Conservation (phyloP, 64 coral and sea anemone species). For the Montipora efflorescens region DNA sequence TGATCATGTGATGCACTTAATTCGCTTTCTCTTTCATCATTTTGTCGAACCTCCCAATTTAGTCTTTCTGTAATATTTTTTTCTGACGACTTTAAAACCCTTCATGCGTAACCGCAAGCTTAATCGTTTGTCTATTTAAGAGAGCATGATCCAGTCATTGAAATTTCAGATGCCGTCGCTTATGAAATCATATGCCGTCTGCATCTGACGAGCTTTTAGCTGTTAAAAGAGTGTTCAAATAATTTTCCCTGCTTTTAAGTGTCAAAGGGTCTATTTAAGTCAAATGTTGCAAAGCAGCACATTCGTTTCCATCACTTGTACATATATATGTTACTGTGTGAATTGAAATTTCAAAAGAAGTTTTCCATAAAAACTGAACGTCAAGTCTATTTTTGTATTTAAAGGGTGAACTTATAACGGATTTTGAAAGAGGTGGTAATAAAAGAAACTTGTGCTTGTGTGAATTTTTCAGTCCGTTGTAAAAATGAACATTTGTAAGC, state of each 20-base stretch:
- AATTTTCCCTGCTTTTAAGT: neutral
- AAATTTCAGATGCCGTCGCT: too few relatives aligned
- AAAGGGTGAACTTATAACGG: slow-evolving; percentile 8
- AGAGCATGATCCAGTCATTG: neutral
- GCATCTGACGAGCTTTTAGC: neutral
- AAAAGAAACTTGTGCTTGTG: neutral
- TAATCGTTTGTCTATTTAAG: slow-evolving; percentile 1
- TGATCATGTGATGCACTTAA: neutral
- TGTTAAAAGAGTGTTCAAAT: neutral
- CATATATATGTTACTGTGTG: neutral
- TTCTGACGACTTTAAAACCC: neutral
- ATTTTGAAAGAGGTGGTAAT: neutral
- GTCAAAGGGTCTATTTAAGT: slow-evolving; percentile 17
- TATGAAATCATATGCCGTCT: neutral
- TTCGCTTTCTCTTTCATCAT: neutral
- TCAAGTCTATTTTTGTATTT: slow-evolving; percentile 6
- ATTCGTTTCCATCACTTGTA: neutral
- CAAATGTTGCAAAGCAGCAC: neutral
- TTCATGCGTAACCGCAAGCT: neutral
- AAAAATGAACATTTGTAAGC: too few relatives aligned
- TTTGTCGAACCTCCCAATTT: neutral
- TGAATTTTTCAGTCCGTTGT: neutral
- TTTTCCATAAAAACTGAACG: neutral
- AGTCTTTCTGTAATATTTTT: neutral
- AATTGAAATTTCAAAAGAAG: slow-evolving; percentile 19